Base-by-base conservation (phyloP, 2,113 vertebrate genomes). In the Varanus salvator region DNA sequence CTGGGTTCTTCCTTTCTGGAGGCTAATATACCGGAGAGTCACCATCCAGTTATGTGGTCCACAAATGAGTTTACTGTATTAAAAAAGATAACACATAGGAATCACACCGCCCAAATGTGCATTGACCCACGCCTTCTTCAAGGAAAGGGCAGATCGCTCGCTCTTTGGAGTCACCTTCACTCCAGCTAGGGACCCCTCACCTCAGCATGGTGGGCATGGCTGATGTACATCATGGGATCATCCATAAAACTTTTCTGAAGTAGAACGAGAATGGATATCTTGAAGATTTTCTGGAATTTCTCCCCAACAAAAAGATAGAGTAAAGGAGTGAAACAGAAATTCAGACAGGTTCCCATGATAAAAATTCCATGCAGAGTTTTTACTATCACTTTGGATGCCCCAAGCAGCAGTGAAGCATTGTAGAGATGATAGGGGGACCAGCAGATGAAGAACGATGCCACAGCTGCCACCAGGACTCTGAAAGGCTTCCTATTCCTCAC, bases 341-440 rank as follows among this genome's bases (percentile, higher is more conserved):
- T 95, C 85, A 96, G 94, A 57, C 92, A 92, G n/a, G 1, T 31
- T 11, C 86, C 92, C 78, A 90, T 48, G n/a, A 48, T 31, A 86
- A 54, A 72, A 92, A 50, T 48, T 84, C 71, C 6, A 85, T 1
- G 74, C 21, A 90, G 31, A 80, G 23, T 21, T 87, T 80, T 29
- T 27, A 57, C 8, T 25, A 64, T 27, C 78, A 52, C 74, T 71
- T 91, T 3, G 6, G 44, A 1, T 0, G 80, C 89, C 57, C 81
- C 34, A 57, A 77, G 71, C 57, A 96, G 86, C 27, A 71, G 12
- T 83, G 96, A 91, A 25, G 88, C 92, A 23, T 93, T 89, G 48
- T 97, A 96, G 1, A 97, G 89, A 25, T 98, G 97, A 84, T 98
- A 98, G 0, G 98, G 98, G 74, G 98, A 90, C 98, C 98, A 98